Evolutionary conservation across 1,140 invertebrate genomes (phyloP).

Genomic region (Brachystomella parvula): DNA sequence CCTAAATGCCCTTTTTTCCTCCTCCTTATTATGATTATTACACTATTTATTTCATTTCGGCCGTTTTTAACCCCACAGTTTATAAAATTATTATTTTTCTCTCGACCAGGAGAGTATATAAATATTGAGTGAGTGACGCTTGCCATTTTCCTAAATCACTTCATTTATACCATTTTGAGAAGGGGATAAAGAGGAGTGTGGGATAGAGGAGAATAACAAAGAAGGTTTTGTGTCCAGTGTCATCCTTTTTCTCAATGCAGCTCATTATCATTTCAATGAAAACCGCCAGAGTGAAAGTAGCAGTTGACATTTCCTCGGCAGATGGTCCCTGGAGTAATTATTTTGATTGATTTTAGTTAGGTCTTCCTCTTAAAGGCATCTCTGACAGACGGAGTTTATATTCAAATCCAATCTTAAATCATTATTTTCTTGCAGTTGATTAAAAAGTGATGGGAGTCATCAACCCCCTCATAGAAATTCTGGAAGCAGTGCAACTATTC

Average conservation of each 20-base stretch:
- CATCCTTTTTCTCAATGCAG: neutral
- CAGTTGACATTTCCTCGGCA: neutral
- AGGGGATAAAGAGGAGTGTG: neutral
- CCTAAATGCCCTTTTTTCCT: neutral
- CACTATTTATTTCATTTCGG: neutral
- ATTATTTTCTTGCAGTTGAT: no score
- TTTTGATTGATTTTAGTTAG: neutral
- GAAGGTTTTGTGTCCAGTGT: neutral
- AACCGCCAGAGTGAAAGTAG: neutral
- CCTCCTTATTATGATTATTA: slow-evolving; percentile 21
- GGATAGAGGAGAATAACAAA: neutral
- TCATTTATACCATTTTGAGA: neutral
- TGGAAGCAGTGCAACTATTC: no score
- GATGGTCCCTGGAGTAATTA: neutral
- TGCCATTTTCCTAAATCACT: neutral
- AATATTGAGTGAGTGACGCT: no score
- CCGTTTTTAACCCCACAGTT: neutral
- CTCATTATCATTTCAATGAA: neutral
- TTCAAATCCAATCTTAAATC: no score
- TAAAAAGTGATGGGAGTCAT: no score
- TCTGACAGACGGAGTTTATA: no score
- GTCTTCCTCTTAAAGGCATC: no score
- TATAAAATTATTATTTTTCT: slow-evolving; percentile 15
- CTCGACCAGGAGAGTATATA: no score
- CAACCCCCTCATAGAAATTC: no score